Conservation (phyloP, 2,113 vertebrate genomes). For the Callocephalon fimbriatum region DNA sequence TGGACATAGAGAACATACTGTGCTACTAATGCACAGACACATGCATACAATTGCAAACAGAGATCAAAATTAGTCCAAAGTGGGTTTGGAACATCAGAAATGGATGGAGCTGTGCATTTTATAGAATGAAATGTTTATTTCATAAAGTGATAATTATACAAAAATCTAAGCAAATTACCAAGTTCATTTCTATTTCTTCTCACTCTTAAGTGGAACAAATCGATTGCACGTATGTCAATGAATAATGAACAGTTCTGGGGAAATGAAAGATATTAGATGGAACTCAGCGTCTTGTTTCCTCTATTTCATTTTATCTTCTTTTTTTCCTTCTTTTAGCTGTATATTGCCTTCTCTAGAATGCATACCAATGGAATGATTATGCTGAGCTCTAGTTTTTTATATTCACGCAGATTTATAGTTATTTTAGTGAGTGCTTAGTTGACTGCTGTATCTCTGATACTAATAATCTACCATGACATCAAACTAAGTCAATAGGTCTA, state of each 20-base stretch:
- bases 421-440: not conserved
- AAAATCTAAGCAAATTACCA: not conserved
- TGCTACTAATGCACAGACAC: not conserved
- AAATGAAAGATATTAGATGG: not conserved
- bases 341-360: not conserved
- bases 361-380: not conserved
- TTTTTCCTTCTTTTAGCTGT: not conserved
- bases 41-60: not conserved
- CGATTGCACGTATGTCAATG: not conserved
- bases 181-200: not conserved
- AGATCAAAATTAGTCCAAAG: conserved; percentile 42
- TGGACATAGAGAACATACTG: not conserved
- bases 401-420: not conserved
- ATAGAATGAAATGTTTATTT: conserved; percentile 12
- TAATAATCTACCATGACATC: not conserved
- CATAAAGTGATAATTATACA: not conserved
- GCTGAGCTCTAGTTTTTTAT: not conserved
- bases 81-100: not conserved
- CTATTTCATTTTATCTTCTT: not conserved
- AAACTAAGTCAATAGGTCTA: not conserved
- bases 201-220: not conserved
- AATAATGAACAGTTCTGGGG: not conserved
- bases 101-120: not conserved
- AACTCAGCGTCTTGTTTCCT: not conserved
- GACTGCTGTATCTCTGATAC: not conserved